Conservation (phyloP, 2,888 invertebrate species). For the Copidosoma aretas region DNA sequence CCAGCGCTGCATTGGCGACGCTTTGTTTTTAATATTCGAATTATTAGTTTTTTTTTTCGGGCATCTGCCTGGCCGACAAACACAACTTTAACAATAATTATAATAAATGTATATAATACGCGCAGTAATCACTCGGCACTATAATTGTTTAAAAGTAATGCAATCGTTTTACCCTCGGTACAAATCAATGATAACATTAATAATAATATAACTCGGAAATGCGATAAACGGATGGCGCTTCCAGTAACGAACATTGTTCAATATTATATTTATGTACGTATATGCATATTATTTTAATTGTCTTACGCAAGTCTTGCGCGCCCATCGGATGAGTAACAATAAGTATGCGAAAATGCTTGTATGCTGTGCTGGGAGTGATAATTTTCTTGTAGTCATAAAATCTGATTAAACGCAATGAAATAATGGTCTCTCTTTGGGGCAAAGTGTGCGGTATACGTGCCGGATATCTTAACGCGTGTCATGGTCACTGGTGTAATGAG, state of each 20-base stretch:
- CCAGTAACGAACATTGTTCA: constrained; percentile 23
- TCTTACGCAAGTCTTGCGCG: constrained; percentile 31
- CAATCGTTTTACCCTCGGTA: too few relatives aligned
- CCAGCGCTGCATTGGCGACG: constrained; percentile 6
- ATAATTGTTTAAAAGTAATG: too few relatives aligned
- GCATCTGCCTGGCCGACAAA: constrained; percentile 25
- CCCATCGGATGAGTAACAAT: constrained; percentile 30
- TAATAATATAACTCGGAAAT: constrained; percentile 19
- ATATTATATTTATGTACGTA: constrained; percentile 13
- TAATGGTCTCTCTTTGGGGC: too few relatives aligned
- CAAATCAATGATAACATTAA: constrained; percentile 23
- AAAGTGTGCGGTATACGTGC: too few relatives aligned
- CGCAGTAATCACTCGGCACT: too few relatives aligned
- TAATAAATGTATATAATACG: constrained; percentile 29
- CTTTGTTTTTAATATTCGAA: not conserved
- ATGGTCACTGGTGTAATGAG: too few relatives aligned
- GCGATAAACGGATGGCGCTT: constrained; percentile 23
- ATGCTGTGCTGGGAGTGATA: not conserved
- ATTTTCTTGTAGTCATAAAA: too few relatives aligned
- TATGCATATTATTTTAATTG: constrained; percentile 28
- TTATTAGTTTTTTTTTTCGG: constrained; percentile 20
- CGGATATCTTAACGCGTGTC: too few relatives aligned
- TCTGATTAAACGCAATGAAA: too few relatives aligned
- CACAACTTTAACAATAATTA: constrained; percentile 27
- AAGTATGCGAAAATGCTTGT: constrained; percentile 6